Conservation (phyloP, 2,888 invertebrate species). For the Diarsia rubi region DNA sequence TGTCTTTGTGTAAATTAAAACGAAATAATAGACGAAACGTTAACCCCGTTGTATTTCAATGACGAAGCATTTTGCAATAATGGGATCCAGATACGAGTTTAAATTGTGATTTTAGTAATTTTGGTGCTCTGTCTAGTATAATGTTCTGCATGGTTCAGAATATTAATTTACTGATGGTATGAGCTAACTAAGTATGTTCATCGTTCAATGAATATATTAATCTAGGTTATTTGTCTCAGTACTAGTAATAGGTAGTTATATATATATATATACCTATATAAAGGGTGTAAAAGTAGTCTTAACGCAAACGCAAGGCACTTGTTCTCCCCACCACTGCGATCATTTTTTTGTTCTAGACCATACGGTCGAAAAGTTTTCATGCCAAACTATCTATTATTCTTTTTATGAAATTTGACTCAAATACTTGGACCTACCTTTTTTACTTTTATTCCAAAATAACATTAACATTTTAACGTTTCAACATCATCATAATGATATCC, state of each 20-base stretch:
- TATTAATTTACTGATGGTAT: neutral
- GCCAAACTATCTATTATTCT: neutral
- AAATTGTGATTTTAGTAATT: neutral
- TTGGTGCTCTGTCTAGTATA: neutral
- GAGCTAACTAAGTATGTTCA: neutral
- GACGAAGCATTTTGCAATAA: neutral
- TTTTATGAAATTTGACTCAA: conserved; percentile 8
- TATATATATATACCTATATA: no score
- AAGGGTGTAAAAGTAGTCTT: no score
- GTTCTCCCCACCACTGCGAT: no score
- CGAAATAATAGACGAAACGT: neutral
- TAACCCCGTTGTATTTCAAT: neutral
- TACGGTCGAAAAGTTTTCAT: conserved; percentile 27
- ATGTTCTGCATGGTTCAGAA: neutral
- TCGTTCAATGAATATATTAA: no score
- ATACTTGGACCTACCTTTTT: neutral
- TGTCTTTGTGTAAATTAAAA: neutral
- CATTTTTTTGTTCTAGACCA: no score
- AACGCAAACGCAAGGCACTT: no score
- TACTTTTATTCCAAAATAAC: neutral
- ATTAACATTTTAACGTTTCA: neutral
- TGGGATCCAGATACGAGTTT: neutral
- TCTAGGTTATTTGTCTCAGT: no score
- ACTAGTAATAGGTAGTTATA: no score
- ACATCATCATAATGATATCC: no score